Percentiles rank a stretch among this genome's conserved stretches.
Evolutionary conservation across 2,113 vertebrate species (phyloP).

Genomic region (Rhinichthys klamathensis): DNA sequence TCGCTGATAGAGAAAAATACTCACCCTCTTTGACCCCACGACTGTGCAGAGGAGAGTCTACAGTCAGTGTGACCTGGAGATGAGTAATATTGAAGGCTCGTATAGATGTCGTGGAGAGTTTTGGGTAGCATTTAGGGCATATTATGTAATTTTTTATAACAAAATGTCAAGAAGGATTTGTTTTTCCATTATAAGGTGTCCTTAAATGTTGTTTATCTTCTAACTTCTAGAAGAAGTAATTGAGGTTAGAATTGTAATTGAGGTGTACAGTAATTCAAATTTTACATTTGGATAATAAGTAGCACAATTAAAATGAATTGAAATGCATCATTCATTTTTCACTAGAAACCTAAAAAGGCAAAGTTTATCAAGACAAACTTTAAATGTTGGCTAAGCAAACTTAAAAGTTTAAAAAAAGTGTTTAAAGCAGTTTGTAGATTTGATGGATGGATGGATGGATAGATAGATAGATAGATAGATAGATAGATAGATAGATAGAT

Average conservation of each 20-base stretch:
- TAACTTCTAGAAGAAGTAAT: background rate
- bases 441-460: too few relatives aligned
- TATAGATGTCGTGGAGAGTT: background rate
- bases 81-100: background rate
- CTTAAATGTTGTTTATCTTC: background rate
- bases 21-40: conserved; percentile 34
- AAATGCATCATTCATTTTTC: background rate
- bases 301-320: background rate
- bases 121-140: background rate
- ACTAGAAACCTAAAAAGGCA: background rate
- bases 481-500: too few relatives aligned
- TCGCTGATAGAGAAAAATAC: conserved; percentile 35
- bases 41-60: conserved; percentile 15
- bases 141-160: background rate
- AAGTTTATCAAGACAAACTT: background rate
- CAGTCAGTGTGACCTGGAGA: conserved; percentile 7
- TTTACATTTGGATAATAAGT: background rate
- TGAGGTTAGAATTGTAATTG: background rate
- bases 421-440: background rate
- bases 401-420: background rate
- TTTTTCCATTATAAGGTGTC: background rate
- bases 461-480: too few relatives aligned
- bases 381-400: background rate
- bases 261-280: background rate
- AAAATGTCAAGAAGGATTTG: background rate